Percentiles rank a stretch among this genome's conserved stretches.
Conservation (phyloP, 1,140 invertebrate genomes). For the Sinonovacula constricta region DNA sequence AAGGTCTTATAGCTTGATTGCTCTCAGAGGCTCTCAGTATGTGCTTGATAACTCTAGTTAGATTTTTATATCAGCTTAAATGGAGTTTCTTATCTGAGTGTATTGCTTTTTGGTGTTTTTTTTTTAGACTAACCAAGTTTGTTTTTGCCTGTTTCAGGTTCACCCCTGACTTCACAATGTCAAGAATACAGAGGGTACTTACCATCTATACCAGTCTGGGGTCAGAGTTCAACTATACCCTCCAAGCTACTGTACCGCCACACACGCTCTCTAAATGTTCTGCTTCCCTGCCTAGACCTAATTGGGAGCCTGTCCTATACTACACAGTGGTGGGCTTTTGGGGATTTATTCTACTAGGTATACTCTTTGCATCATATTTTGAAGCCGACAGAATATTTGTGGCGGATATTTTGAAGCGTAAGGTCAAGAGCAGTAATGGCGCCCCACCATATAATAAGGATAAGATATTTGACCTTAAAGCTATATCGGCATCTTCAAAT, state of each 20-base stretch:
- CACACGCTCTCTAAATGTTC: constrained; percentile 87
- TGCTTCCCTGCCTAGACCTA: constrained; percentile 85
- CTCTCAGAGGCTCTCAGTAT: too few relatives aligned
- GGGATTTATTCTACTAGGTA: constrained; percentile 84
- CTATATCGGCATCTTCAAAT: constrained; percentile 62
- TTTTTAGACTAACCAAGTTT: too few relatives aligned
- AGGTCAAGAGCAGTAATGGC: constrained; percentile 64
- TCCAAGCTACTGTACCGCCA: constrained; percentile 89
- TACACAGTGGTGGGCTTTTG: constrained; percentile 84
- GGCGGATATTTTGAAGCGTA: constrained; percentile 69
- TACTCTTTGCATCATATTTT: constrained; percentile 85
- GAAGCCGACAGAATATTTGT: constrained; percentile 86
- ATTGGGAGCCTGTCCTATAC: constrained; percentile 88
- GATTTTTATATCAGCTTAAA: too few relatives aligned
- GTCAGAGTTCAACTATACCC: constrained; percentile 84
- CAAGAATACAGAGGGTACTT: constrained; percentile 85
- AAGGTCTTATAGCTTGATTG: too few relatives aligned
- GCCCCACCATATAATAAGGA: constrained; percentile 70
- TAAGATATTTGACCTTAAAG: constrained; percentile 77
- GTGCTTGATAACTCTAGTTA: too few relatives aligned
- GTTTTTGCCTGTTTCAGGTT: constrained; percentile 82
- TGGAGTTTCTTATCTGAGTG: too few relatives aligned
- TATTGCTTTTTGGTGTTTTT: too few relatives aligned
- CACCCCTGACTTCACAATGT: constrained; percentile 94
- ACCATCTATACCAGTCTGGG: constrained; percentile 81